Conservation (phyloP, 2,888 invertebrate species). For the Heliconius sara region DNA sequence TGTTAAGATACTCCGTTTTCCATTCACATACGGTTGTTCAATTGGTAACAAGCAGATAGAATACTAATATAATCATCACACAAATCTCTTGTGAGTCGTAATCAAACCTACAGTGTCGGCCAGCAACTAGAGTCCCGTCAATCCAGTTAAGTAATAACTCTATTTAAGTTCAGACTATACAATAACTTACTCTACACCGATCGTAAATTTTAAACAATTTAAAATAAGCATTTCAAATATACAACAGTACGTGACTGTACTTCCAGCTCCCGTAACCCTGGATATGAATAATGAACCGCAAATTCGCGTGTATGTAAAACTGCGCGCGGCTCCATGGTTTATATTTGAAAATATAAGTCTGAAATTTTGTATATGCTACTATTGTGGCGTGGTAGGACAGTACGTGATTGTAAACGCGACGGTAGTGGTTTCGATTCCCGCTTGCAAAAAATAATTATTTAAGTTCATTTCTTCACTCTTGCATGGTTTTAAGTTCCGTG, state of each 20-base stretch:
- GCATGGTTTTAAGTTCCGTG: background rate
- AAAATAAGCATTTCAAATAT: conserved; percentile 38
- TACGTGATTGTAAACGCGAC: background rate
- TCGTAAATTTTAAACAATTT: conserved; percentile 24
- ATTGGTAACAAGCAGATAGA: no score
- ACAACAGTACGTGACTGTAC: conserved; percentile 36
- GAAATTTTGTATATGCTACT: background rate
- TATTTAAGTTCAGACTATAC: background rate
- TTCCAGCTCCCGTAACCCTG: conserved; percentile 31
- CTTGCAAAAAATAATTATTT: background rate
- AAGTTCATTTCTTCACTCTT: background rate
- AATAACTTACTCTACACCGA: background rate
- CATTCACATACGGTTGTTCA: no score
- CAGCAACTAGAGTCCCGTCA: background rate
- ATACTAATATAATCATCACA: no score
- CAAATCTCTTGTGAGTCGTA: no score
- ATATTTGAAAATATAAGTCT: background rate
- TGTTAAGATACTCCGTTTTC: no score
- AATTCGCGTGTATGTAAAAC: conserved; percentile 21
- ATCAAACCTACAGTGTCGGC: no score
- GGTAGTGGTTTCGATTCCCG: background rate
- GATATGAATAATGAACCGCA: conserved; percentile 39
- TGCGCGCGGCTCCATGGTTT: conserved; percentile 14
- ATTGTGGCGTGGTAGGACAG: background rate
- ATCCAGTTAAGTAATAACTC: no score